phyloP scores from a whole-genome alignment of 2,113 vertebrate genomes.

The Corapipo altera region DNA sequence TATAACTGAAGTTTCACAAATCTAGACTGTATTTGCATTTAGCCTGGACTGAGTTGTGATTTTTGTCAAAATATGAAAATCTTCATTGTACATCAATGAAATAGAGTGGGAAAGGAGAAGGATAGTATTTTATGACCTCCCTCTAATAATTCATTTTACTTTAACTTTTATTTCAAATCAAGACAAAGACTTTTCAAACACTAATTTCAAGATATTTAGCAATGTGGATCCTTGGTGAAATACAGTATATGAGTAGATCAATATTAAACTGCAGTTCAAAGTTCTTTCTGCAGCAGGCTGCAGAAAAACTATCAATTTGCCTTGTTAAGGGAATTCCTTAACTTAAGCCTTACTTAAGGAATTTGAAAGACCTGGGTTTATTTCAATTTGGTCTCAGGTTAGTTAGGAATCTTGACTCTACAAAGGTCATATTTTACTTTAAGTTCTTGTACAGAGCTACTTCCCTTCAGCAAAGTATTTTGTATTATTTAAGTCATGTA shows the following conservation, averaged over 20 bases:
- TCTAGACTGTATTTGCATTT: background rate
- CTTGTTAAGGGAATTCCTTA: background rate
- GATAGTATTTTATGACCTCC: background rate
- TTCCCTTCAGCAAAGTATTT: background rate
- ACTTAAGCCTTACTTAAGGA: background rate
- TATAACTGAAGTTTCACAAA: background rate
- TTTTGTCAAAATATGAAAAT: background rate
- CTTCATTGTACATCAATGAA: background rate
- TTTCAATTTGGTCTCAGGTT: background rate
- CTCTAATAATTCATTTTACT: background rate
- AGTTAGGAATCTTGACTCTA: background rate
- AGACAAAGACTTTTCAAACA: background rate
- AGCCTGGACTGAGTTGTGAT: background rate
- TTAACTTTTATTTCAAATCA: background rate
- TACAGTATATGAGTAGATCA: background rate
- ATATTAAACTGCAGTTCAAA: background rate
- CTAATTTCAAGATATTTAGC: background rate
- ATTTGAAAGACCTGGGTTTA: background rate
- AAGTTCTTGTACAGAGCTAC: background rate
- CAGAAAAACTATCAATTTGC: background rate
- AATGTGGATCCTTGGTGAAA: background rate
- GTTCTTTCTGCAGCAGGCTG: background rate
- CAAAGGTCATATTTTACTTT: background rate
- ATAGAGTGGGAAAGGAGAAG: background rate
- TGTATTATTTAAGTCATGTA: background rate